These are phyloP conservation scores for Caenorhabditis virilis DNA, from an alignment of 2,888 invertebrate species.

Conservation along the genomic window DNA sequence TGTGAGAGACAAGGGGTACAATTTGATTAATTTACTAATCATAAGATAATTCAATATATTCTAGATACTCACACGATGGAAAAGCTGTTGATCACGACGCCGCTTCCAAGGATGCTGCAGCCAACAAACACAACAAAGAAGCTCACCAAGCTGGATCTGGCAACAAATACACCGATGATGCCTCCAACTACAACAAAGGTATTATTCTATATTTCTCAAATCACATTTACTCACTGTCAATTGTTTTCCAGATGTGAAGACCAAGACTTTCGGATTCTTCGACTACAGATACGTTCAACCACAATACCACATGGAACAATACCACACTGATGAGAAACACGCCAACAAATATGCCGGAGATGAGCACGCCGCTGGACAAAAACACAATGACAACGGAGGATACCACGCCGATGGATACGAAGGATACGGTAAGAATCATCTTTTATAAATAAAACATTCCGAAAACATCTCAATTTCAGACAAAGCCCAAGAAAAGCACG, in stretches of 20 bases:
- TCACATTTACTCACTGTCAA: too few relatives aligned
- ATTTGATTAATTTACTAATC: background rate
- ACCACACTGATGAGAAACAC: constrained; percentile 61
- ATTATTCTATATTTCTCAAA: too few relatives aligned
- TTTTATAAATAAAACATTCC: too few relatives aligned
- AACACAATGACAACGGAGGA: constrained; percentile 46
- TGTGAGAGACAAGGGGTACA: constrained; percentile 20
- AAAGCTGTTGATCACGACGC: constrained; percentile 44
- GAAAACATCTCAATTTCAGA: constrained; percentile 36
- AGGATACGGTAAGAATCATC: constrained; percentile 29
- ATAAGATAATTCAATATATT: background rate
- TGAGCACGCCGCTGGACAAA: constrained; percentile 49
- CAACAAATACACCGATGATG: constrained; percentile 48
- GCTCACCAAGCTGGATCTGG: constrained; percentile 45
- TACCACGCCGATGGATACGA: constrained; percentile 42
- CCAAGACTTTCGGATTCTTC: constrained; percentile 61
- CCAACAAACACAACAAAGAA: constrained; percentile 42
- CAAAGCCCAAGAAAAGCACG: constrained; percentile 47
- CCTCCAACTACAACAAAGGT: constrained; percentile 53
- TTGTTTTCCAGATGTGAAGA: constrained; percentile 60
- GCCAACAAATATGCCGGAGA: constrained; percentile 57
- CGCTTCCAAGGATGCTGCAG: constrained; percentile 40
- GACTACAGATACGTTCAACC: constrained; percentile 62
- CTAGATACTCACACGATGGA: constrained; percentile 34
- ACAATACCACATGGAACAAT: constrained; percentile 62